These are phyloP conservation scores for Agrilus biguttatus DNA, from an alignment of 2,888 invertebrate species.

Conservation along the genomic window DNA sequence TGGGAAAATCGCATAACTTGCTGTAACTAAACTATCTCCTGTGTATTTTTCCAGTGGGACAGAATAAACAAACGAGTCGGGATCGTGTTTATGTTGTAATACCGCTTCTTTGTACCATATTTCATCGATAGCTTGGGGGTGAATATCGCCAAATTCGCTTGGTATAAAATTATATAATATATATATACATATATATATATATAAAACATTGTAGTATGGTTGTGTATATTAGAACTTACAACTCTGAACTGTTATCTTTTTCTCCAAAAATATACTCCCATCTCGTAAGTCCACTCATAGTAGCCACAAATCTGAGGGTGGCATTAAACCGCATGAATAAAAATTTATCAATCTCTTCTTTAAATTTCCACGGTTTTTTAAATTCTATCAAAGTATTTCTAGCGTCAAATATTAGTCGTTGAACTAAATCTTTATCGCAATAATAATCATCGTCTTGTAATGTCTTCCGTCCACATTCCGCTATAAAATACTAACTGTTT, in stretches of 20 bases:
- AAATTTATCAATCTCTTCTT: conserved; percentile 32
- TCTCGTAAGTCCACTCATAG: conserved; percentile 76
- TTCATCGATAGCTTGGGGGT: conserved; percentile 70
- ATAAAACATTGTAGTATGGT: background rate
- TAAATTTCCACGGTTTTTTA: conserved; percentile 21
- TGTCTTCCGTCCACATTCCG: conserved; percentile 49
- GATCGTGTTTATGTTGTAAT: conserved; percentile 63
- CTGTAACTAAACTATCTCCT: conserved; percentile 55
- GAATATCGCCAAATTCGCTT: conserved; percentile 62
- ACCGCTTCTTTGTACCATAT: conserved; percentile 87
- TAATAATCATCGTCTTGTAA: conserved; percentile 60
- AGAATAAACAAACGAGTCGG: conserved; percentile 63
- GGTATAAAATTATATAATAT: too few species aligned
- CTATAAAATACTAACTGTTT: conserved; percentile 27
- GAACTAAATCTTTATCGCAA: conserved; percentile 72
- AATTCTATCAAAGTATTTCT: conserved; percentile 47
- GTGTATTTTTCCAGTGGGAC: conserved; percentile 45
- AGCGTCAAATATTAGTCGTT: conserved; percentile 77
- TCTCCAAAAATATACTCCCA: conserved; percentile 66
- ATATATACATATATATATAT: background rate
- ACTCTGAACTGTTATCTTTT: conserved; percentile 29
- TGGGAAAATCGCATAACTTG: conserved; percentile 72
- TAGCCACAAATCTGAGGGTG: conserved; percentile 68
- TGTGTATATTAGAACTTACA: conserved; percentile 8
- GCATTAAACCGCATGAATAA: conserved; percentile 56